Percentiles rank a stretch among this genome's conserved stretches.
phyloP scores from a whole-genome alignment of 2,888 invertebrate species.

The Megaustenia siamemsis region DNA sequence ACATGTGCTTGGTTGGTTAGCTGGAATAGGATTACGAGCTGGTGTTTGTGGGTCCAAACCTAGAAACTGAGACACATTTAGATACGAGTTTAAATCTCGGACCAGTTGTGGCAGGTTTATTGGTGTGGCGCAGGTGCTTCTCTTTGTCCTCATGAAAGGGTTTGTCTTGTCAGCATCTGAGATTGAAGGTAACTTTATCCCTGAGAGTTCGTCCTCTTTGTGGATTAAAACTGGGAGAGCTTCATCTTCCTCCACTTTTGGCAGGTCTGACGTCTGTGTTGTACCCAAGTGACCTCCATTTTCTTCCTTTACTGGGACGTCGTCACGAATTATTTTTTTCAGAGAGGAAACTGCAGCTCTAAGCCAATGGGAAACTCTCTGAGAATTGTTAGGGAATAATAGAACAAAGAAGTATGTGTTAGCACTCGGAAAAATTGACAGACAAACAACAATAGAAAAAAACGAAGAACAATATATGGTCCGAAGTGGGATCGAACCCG shows the following conservation, averaged over 20 bases:
- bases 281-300: no score
- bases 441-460: no score
- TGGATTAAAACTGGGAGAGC: background rate
- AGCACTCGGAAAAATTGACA: no score
- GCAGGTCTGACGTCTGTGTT: no score
- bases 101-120: conserved; percentile 17
- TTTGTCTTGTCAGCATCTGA: background rate
- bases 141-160: conserved; percentile 44
- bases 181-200: background rate
- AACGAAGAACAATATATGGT: no score
- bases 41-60: background rate
- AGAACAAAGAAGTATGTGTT: no score
- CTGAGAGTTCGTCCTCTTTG: background rate
- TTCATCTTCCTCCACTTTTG: background rate
- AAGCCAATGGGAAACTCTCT: no score
- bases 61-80: background rate
- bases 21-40: background rate
- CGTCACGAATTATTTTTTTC: no score
- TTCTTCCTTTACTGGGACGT: no score
- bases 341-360: no score
- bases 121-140: conserved; percentile 26
- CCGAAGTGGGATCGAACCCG: no score
- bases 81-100: conserved; percentile 17
- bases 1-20: background rate
- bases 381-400: no score